Base-by-base conservation (phyloP, 2,797 vertebrate species). In the Euphonia xanthogaster region DNA sequence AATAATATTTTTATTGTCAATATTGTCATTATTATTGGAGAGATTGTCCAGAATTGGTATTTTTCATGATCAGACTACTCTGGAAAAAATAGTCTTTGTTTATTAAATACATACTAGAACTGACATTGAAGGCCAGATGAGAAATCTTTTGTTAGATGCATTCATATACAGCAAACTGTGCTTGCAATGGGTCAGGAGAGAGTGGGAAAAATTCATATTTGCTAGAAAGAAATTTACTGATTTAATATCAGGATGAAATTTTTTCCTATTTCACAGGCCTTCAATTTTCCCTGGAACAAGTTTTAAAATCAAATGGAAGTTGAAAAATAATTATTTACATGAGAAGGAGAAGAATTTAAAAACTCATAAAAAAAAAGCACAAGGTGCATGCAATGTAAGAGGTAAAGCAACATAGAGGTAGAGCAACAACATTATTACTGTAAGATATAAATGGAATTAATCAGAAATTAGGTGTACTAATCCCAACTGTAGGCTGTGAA, bases 311-410 rank as follows among this genome's bases (percentile, higher is more conserved):
- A 84, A 93, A 72, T 54, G 3, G 73, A 78, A 68, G 7, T 50
- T 78, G 23, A 77, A 74, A 79, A 86, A 28, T 48, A 73, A 65
- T 48, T 76, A 50, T 53, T 71, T 68, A 65, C 57, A 50, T 61
- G 24, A 75, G 12, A 53, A 79, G 11, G 14, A 72, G 45, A 84
- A 67, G 11, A 31, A 21, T 1, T 20, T 14, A 2, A 25, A 48
- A 45, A 47, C 17, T 92, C n/a, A 18, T 7, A 61, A 88, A 83
- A 39, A 39, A 5, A 27, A 53, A 68, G 22, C 27, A 25, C 2
- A 1, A 50, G 3, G 5, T 25, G 3, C 1, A 0, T 57, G 23
- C 45, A 45, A 48, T 23, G 0, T 68, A 61, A 61, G 31, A 58
- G 57, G 6, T 54, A 61, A 90, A 87, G 68, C 42, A 20, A 22